Conservation (phyloP, 2,797 vertebrate genomes). For the Poeciliopsis infans region DNA sequence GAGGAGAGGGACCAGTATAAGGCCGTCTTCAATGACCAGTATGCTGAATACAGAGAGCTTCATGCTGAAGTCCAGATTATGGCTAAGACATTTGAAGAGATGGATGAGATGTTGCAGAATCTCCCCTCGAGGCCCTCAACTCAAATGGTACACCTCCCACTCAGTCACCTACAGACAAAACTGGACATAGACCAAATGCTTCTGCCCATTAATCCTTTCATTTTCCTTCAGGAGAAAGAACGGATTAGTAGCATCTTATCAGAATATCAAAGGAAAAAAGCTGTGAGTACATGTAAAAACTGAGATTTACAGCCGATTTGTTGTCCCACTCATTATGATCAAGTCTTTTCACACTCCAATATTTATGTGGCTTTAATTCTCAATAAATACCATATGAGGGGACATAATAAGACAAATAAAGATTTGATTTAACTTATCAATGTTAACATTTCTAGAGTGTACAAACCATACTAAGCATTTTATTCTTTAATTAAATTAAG, state of each 20-base stretch:
- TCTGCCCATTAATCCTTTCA: not conserved
- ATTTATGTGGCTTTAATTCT: not conserved
- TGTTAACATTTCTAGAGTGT: not conserved
- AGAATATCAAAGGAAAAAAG: constrained; percentile 92
- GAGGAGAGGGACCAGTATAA: constrained; percentile 92
- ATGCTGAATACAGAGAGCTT: constrained; percentile 96
- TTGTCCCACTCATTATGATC: not conserved
- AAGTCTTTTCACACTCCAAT: not conserved
- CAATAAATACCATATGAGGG: not conserved
- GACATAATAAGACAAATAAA: not conserved
- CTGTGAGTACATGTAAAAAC: constrained; percentile 81
- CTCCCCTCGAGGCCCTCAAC: constrained; percentile 82
- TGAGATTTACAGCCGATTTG: not conserved
- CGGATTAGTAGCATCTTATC: constrained; percentile 86
- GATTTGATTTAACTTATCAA: not conserved
- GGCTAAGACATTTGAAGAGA: constrained; percentile 86
- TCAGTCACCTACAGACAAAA: not conserved
- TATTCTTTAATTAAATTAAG: not conserved
- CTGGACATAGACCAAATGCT: not conserved
- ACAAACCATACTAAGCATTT: not conserved
- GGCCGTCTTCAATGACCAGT: constrained; percentile 97
- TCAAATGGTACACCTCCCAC: constrained; percentile 77
- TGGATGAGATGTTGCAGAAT: constrained; percentile 87
- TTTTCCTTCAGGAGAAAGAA: constrained; percentile 86
- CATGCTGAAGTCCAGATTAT: constrained; percentile 89